Evolutionary conservation across 2,888 invertebrate genomes (phyloP).

Genomic region (Eulithis prunata): DNA sequence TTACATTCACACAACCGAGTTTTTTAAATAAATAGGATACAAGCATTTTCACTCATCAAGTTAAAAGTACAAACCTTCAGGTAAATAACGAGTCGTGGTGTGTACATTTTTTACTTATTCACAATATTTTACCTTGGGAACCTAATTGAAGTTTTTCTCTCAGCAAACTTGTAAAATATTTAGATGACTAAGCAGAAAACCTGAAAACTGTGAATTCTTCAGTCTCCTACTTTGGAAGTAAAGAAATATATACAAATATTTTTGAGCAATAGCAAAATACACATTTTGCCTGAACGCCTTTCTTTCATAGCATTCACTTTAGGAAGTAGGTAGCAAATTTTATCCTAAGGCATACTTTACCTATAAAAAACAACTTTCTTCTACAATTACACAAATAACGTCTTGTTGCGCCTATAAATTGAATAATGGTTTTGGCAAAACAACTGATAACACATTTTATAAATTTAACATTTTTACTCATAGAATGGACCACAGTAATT

Average conservation of each 20-base stretch:
- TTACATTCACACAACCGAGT: constrained; percentile 78
- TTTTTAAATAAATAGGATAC: constrained; percentile 60
- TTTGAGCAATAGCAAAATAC: constrained; percentile 41
- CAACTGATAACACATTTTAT: constrained; percentile 35
- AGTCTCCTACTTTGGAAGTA: constrained; percentile 38
- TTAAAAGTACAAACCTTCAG: constrained; percentile 25
- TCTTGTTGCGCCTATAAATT: constrained; percentile 46
- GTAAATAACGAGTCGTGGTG: constrained; percentile 14
- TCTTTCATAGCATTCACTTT: constrained; percentile 17
- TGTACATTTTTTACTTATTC: constrained; percentile 29
- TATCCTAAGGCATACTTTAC: constrained; percentile 4
- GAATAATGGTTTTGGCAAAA: constrained; percentile 42
- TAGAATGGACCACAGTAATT: constrained; percentile 41
- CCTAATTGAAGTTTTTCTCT: constrained; percentile 26
- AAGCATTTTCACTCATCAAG: constrained; percentile 49
- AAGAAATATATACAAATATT: constrained; percentile 31
- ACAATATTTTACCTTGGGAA: constrained; percentile 23
- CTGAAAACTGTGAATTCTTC: constrained; percentile 28
- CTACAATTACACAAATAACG: constrained; percentile 36
- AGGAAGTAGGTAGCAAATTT: constrained; percentile 11
- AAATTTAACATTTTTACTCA: constrained; percentile 35
- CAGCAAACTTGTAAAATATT: constrained; percentile 26
- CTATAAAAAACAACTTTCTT: constrained; percentile 11
- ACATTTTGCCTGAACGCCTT: constrained; percentile 23
- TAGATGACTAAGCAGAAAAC: constrained; percentile 27